phyloP scores from a whole-genome alignment of 2,888 invertebrate species.

The Ommatoiulus sabulosus region DNA sequence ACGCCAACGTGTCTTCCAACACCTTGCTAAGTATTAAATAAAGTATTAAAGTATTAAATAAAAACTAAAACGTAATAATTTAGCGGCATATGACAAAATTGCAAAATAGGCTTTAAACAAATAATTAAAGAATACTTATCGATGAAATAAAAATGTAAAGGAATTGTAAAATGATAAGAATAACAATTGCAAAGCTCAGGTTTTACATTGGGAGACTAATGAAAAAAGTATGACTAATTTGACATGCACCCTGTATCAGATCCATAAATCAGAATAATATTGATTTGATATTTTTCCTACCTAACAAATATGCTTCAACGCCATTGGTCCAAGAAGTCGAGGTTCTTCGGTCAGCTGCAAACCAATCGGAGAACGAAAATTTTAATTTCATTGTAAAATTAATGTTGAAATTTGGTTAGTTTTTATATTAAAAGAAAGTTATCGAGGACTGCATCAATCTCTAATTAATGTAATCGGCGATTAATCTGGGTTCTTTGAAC shows the following conservation, averaged over 20 bases:
- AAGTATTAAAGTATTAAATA: background rate
- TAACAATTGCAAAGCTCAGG: slow-evolving; percentile 57
- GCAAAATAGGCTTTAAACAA: background rate
- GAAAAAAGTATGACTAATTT: slow-evolving; percentile 29
- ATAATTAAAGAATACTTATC: background rate
- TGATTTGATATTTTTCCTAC: slow-evolving; percentile 54
- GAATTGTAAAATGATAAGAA: slow-evolving; percentile 60
- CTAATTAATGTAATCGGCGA: background rate
- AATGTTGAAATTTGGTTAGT: background rate
- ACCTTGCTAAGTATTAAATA: background rate
- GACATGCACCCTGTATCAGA: slow-evolving; percentile 16
- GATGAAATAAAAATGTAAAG: slow-evolving; percentile 57
- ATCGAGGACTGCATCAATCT: background rate
- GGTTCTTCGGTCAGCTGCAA: slow-evolving; percentile 58
- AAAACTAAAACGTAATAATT: too few relatives aligned
- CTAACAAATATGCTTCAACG: slow-evolving; percentile 59
- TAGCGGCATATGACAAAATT: background rate
- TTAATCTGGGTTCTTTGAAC: background rate
- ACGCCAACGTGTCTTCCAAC: too few relatives aligned
- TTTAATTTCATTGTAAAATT: slow-evolving; percentile 50
- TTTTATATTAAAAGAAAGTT: background rate
- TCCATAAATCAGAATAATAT: slow-evolving; percentile 38
- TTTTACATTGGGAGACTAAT: background rate
- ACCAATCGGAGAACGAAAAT: slow-evolving; percentile 51
- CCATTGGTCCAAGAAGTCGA: slow-evolving; percentile 58